Evolutionary conservation across 2,113 vertebrate species (phyloP).

Genomic region (Laticauda laticaudata): DNA sequence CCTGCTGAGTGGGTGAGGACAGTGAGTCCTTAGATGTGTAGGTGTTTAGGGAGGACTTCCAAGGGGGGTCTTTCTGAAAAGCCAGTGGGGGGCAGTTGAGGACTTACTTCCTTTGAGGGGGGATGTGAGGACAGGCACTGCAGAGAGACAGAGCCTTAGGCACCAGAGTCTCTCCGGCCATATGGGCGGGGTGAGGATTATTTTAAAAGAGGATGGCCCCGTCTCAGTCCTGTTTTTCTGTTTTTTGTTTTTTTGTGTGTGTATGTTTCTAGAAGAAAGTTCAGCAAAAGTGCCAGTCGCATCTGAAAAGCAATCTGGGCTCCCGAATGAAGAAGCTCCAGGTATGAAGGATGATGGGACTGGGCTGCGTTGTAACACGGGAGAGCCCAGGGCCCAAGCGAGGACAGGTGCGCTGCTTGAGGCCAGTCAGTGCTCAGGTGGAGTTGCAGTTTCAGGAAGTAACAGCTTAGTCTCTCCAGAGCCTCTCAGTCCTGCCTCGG

Average conservation of each 20-base stretch:
- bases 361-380: conserved; percentile 61
- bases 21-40: neutral
- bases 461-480: conserved; percentile 50
- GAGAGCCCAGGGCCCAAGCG: conserved; percentile 48
- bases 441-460: conserved; percentile 59
- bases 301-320: conserved; percentile 60
- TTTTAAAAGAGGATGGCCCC: neutral
- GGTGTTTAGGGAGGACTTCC: neutral
- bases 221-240: conserved; percentile 15
- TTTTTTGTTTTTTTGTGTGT: neutral
- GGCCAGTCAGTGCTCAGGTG: conserved; percentile 32
- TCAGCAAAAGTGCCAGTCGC: conserved; percentile 64
- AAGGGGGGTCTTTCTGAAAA: neutral
- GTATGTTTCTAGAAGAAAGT: conserved; percentile 55
- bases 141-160: neutral
- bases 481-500: conserved; percentile 52
- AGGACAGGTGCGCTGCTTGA: conserved; percentile 55
- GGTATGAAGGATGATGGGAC: conserved; percentile 69
- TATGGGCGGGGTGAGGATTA: neutral
- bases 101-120: neutral
- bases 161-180: neutral
- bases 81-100: too few species aligned
- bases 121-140: neutral
- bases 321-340: conserved; percentile 57
- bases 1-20: neutral